Evolutionary conservation across 2,888 invertebrate species (phyloP), one percentile per base, ranked within the genome.

Genomic region (Pyrrhosoma nymphula): DNA sequence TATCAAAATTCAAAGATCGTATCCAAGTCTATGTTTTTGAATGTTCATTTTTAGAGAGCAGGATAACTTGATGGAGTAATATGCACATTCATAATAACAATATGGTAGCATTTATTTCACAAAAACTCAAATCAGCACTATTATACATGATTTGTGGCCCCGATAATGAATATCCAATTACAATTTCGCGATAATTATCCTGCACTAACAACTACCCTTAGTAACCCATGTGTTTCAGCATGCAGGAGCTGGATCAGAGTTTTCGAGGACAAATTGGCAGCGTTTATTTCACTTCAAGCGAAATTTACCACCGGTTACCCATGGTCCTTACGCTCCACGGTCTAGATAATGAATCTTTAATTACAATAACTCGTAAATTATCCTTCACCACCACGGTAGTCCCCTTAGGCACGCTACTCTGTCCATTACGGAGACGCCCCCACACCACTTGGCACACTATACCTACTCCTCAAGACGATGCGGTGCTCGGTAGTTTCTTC

Each of bases 401-500:
- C 69, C 69, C 69, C 69, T 69, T 69, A 69, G 4, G 69, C 69
- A 14, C 82, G n/a, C 30, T 35, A 35, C 14, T 18, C 30, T 6
- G 82, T 82, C 82, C 82, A 82, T 82, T 82, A n/a, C 35, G 35
- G 82, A 4, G 82, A 82, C 82, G 0, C 35, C 16, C 16, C 35
- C 14, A 4, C 35, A 8, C 82, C 18, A 8, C 16, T 26, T 69
- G 23, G 10, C 82, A 30, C 35, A 8, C 35, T 18, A 82, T 14
- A 35, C n/a, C n/a, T n/a, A n/a, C 82, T 35, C 16, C 82, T 35
- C 47, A 75, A 93, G 93, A 75, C 69, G 69, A 69, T 12, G 69
- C 69, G 82, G 93, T 47, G 35, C 39, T 91, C 63, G 63, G 35
- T 47, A 47, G 47, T 47, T 75, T 93, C 93, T 93, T 93, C 93